These are phyloP conservation scores for Linyphia triangularis DNA, from an alignment of 2,888 invertebrate species.

Conservation along the genomic window DNA sequence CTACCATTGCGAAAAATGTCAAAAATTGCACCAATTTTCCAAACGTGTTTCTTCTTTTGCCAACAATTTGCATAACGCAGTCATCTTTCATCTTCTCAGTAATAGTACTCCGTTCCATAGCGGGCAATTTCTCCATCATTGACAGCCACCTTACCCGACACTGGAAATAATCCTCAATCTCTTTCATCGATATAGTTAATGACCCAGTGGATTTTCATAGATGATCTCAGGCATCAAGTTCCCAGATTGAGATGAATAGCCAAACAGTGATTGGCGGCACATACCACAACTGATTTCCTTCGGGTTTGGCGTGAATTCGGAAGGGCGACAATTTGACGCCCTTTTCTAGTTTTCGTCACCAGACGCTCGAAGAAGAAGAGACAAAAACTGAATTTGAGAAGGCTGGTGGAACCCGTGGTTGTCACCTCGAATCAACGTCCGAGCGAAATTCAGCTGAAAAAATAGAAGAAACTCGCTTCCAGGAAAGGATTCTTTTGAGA, in stretches of 20 bases:
- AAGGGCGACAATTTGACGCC: conserved; percentile 44
- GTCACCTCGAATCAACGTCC: not conserved
- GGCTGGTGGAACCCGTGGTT: conserved; percentile 7
- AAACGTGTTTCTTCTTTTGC: no score
- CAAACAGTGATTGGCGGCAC: conserved; percentile 12
- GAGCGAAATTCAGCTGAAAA: not conserved
- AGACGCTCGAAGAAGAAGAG: conserved; percentile 6
- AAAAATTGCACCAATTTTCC: no score
- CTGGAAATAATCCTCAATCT: not conserved
- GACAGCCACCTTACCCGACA: not conserved
- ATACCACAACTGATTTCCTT: not conserved
- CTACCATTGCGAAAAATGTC: not conserved
- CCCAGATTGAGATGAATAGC: conserved; percentile 48
- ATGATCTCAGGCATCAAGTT: conserved; percentile 34
- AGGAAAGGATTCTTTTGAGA: not conserved
- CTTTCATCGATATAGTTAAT: conserved; percentile 37
- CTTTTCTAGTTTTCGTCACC: conserved; percentile 15
- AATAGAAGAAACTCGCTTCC: not conserved
- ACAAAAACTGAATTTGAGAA: conserved; percentile 24
- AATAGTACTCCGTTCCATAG: not conserved
- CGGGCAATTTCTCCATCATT: conserved; percentile 27
- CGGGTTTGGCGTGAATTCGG: not conserved
- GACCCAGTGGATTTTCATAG: conserved; percentile 22
- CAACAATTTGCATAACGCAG: not conserved
- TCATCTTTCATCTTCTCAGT: not conserved